Conservation (phyloP, 2,888 invertebrate genomes). For the Drosophila siamana region DNA sequence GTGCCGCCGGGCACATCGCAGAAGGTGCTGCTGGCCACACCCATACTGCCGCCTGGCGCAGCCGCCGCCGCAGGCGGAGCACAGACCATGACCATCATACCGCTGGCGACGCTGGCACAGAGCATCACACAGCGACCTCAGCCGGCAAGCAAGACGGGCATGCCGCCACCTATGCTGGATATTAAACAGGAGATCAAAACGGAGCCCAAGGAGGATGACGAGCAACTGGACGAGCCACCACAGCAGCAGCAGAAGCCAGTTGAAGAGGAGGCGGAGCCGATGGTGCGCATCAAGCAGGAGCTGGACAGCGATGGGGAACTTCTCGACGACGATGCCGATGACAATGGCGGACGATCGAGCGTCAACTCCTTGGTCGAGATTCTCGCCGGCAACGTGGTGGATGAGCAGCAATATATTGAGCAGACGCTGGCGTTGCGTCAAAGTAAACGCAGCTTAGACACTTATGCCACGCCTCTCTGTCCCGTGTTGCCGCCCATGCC, state of each 20-base stretch:
- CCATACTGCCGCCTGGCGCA: slow-evolving; percentile 67
- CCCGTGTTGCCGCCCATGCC: slow-evolving; percentile 49
- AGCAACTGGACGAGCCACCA: not conserved
- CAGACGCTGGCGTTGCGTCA: slow-evolving; percentile 60
- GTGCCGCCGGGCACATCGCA: slow-evolving; percentile 69
- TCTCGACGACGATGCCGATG: slow-evolving; percentile 36
- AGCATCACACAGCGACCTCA: slow-evolving; percentile 64
- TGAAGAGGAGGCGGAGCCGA: slow-evolving; percentile 9
- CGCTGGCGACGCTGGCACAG: slow-evolving; percentile 72
- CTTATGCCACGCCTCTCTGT: slow-evolving; percentile 2
- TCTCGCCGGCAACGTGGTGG: slow-evolving; percentile 66
- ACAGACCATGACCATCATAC: slow-evolving; percentile 83
- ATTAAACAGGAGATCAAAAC: slow-evolving; percentile 80
- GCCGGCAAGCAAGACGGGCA: slow-evolving; percentile 27
- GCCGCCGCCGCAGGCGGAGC: slow-evolving; percentile 54
- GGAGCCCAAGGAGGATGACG: slow-evolving; percentile 70
- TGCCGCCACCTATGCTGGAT: slow-evolving; percentile 78
- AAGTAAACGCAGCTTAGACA: slow-evolving; percentile 36
- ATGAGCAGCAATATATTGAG: slow-evolving; percentile 69
- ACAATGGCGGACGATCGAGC: slow-evolving; percentile 67
- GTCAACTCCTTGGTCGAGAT: slow-evolving; percentile 70
- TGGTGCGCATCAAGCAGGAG: slow-evolving; percentile 52
- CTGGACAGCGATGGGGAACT: slow-evolving; percentile 52
- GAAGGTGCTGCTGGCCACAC: slow-evolving; percentile 81
- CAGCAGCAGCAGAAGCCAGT: not conserved